Evolutionary conservation across 1,140 invertebrate species (phyloP).

Genomic region (Callitettix versicolor): DNA sequence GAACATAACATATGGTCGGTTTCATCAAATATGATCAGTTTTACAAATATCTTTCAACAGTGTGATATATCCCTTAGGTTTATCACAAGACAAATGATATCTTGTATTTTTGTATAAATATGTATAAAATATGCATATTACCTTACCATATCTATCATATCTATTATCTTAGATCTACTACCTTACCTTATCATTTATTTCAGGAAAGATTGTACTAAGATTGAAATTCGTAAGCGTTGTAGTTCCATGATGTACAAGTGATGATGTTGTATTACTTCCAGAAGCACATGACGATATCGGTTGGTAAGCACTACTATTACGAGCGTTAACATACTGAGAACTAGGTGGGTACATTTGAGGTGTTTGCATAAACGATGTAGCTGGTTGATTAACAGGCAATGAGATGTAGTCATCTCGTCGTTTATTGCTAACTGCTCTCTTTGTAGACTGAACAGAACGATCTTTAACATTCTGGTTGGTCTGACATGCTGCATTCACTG

Average conservation of each 20-base stretch:
- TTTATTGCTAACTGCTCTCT: neutral
- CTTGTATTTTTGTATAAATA: too few relatives aligned
- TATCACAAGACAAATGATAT: too few relatives aligned
- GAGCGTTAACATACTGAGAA: neutral
- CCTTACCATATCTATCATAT: too few relatives aligned
- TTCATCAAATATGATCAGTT: too few relatives aligned
- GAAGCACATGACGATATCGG: neutral
- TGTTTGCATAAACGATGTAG: neutral
- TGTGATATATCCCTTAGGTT: too few relatives aligned
- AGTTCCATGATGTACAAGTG: constrained; percentile 9
- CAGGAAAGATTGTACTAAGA: constrained; percentile 54
- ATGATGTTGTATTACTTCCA: neutral
- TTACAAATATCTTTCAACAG: too few relatives aligned
- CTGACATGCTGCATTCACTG: constrained; percentile 1
- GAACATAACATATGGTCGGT: too few relatives aligned
- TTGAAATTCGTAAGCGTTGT: constrained; percentile 55
- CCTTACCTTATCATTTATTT: constrained; percentile 53
- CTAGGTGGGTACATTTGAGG: neutral
- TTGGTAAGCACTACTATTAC: neutral
- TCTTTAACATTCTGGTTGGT: neutral
- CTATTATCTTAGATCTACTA: neutral
- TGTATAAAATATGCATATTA: too few relatives aligned
- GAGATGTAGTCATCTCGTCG: neutral
- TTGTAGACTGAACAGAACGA: neutral
- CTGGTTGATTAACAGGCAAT: neutral